A percentile compares a stretch with the other conserved stretches of the same genome.
These are phyloP conservation scores for Corythornis vintsioides DNA, from an alignment of 2,113 vertebrate genomes.

Conservation along the genomic window DNA sequence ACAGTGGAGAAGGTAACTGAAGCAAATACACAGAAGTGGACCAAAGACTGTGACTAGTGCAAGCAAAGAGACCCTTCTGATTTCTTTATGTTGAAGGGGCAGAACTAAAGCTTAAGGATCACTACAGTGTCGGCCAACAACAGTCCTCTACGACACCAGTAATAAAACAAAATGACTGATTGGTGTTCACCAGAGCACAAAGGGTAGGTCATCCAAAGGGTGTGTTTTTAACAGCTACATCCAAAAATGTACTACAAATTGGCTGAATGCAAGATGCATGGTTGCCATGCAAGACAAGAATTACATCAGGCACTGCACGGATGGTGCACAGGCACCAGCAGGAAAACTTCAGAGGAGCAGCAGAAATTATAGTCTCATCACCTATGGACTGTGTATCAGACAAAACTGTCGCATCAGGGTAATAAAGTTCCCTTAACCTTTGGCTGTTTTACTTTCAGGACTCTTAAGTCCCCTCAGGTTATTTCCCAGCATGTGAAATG, in stretches of 20 bases:
- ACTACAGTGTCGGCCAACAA: neutral
- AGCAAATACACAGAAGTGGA: neutral
- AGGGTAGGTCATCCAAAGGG: neutral
- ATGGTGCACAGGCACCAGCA: neutral
- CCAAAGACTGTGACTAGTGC: neutral
- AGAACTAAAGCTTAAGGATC: neutral
- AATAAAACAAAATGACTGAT: neutral
- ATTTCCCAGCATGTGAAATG: neutral
- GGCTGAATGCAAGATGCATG: too few species aligned
- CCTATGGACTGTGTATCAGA: neutral
- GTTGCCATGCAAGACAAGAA: neutral
- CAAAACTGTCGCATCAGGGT: neutral
- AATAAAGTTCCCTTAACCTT: neutral
- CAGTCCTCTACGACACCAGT: neutral
- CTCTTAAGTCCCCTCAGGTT: neutral
- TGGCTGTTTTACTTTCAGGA: neutral
- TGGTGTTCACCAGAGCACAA: neutral
- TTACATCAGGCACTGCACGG: accelerated
- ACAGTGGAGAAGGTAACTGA: neutral
- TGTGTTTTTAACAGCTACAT: neutral
- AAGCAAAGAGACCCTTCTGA: neutral
- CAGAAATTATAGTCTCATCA: neutral
- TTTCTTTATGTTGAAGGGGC: neutral
- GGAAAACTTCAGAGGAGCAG: neutral
- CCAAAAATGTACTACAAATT: neutral